Evolutionary conservation across 1,140 invertebrate species (phyloP), one percentile per base, ranked within the genome.

Genomic region (Drosophila pseudoananassae): DNA sequence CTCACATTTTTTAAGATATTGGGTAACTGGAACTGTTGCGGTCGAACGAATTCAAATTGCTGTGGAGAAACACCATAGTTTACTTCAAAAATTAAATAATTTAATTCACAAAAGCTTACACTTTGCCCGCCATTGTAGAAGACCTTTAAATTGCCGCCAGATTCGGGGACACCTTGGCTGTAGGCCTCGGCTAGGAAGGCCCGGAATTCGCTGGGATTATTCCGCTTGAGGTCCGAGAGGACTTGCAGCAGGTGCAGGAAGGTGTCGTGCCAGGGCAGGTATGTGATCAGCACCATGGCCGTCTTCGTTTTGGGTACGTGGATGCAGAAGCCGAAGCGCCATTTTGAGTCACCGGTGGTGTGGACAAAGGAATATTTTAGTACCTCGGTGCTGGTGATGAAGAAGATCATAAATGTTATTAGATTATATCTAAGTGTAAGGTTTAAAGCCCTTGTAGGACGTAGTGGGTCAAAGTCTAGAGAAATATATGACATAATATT

Each of bases 1-100:
- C 96, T 97, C 93, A 98, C 97, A 94, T 98, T 98, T 93, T 98
- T 96, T 50, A 98, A 98, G 93, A 99, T 98, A 92, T 95, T 97
- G 33, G 98, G 97, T 71, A 99, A 93, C 90, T 96, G 95, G 80
- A 95, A 95, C 77, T 95, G 94, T 90, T 95, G 94, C 29, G 97
- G 97, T 81, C 96, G 95, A 88, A 95, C 94, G 72, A 95, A 96
- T 61, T 94, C 93, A 91, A 97, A 97, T 78, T 93, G 94, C 95
- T 97, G 91, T 61, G 72, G 59, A 85, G 87, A 65, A 59, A 54
- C 27, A 36, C 1, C 8, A n/a, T 31, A 38, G 14, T 17, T 7
- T 29, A 9, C 5, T 33, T 1, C n/a, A 0, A 1, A 6, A 17
- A 9, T 12, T 6, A 17, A 5, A 43, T 15, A 15, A 8, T 43